These are phyloP conservation scores for Scelioninae gen. 2 DNA, from an alignment of 2,888 invertebrate species.

Conservation along the genomic window DNA sequence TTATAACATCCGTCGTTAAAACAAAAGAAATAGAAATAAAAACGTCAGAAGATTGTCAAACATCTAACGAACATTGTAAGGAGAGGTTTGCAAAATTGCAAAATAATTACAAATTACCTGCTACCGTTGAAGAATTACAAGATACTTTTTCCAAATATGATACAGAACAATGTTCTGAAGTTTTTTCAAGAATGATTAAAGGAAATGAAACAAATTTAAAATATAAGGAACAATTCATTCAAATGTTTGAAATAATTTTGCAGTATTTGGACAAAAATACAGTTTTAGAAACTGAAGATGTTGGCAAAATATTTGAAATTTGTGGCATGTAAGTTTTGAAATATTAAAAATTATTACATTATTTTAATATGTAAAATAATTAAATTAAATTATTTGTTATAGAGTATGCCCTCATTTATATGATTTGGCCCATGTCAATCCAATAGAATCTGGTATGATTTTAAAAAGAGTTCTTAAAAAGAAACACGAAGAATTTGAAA, in stretches of 20 bases:
- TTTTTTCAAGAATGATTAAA: constrained; percentile 89
- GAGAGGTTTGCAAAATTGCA: constrained; percentile 32
- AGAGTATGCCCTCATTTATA: constrained; percentile 76
- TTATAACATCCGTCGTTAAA: background rate
- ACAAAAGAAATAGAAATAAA: constrained; percentile 8
- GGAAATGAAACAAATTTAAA: constrained; percentile 89
- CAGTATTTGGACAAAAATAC: constrained; percentile 85
- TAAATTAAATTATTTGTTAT: constrained; percentile 39
- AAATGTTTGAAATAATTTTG: constrained; percentile 85
- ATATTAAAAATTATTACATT: background rate
- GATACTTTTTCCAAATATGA: constrained; percentile 80
- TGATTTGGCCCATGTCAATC: constrained; percentile 84
- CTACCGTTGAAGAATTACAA: constrained; percentile 80
- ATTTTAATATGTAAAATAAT: constrained; percentile 12
- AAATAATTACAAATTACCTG: constrained; percentile 78
- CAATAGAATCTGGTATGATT: constrained; percentile 81
- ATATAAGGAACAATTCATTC: constrained; percentile 86
- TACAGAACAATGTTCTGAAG: constrained; percentile 81
- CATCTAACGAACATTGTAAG: background rate
- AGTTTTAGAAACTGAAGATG: constrained; percentile 65
- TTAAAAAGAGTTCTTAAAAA: constrained; percentile 84
- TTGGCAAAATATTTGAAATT: constrained; percentile 78
- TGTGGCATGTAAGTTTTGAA: constrained; percentile 76
- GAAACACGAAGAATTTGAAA: constrained; percentile 81
- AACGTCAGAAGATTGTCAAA: constrained; percentile 7